These are phyloP conservation scores for Petrolisthes cinctipes DNA, from an alignment of 2,888 invertebrate species.

Conservation along the genomic window DNA sequence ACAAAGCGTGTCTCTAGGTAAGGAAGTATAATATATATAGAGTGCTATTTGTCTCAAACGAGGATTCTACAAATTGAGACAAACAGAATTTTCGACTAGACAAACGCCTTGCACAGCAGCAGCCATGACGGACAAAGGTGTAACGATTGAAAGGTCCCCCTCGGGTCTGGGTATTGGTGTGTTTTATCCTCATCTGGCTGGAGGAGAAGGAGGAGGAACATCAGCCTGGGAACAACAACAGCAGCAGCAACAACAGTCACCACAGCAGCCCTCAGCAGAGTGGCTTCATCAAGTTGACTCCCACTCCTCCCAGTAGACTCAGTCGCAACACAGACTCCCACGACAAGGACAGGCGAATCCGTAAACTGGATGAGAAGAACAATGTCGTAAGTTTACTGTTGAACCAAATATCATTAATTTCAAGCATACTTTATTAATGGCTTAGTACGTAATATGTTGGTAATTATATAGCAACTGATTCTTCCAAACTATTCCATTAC, in stretches of 20 bases:
- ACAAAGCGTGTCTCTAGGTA: no score
- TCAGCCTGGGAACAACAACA: slow-evolving; percentile 35
- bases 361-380: slow-evolving; percentile 37
- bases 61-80: no score
- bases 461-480: no score
- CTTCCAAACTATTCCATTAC: no score
- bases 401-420: neutral
- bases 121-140: slow-evolving; percentile 53
- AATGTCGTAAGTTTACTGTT: slow-evolving; percentile 19
- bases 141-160: slow-evolving; percentile 54
- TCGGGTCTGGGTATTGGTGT: slow-evolving; percentile 54
- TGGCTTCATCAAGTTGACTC: slow-evolving; percentile 44
- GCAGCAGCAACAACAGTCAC: slow-evolving; percentile 31
- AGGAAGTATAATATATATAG: no score
- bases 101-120: neutral
- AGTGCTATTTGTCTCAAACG: no score
- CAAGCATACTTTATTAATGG: no score
- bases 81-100: no score
- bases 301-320: slow-evolving; percentile 29
- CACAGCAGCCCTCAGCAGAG: slow-evolving; percentile 19
- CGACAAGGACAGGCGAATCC: slow-evolving; percentile 40
- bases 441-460: no score
- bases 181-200: slow-evolving; percentile 47
- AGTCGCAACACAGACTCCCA: slow-evolving; percentile 18
- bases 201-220: slow-evolving; percentile 20